Percentiles rank a stretch among this genome's conserved stretches.
Evolutionary conservation across 2,113 vertebrate genomes (phyloP).

Genomic region (Gymnobelideus leadbeateri): DNA sequence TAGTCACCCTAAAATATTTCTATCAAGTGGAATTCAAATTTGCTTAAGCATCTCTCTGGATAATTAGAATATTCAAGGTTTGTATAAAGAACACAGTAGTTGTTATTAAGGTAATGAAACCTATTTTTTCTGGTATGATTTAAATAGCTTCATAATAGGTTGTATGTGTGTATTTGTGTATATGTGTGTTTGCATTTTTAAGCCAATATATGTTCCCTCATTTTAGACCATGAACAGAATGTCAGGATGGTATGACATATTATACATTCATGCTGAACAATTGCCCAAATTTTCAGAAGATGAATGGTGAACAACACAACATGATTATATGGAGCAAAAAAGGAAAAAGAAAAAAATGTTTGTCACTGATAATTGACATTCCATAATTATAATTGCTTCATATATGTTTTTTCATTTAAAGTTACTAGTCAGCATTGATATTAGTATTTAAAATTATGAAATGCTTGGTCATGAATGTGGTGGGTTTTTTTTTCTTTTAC

Average conservation of each 20-base stretch:
- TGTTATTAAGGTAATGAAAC: neutral
- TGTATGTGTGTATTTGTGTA: neutral
- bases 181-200: neutral
- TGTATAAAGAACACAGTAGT: neutral
- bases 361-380: conserved; percentile 5
- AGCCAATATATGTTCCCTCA: neutral
- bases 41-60: conserved; percentile 3
- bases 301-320: neutral
- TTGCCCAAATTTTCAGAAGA: neutral
- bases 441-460: too few relatives aligned
- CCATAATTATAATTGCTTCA: neutral
- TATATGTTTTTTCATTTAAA: too few relatives aligned
- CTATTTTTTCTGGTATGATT: neutral
- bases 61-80: neutral
- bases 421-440: too few relatives aligned
- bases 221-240: neutral
- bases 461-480: too few relatives aligned
- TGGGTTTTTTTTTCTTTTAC: too few relatives aligned
- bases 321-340: neutral
- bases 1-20: conserved; percentile 11
- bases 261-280: conserved; percentile 13
- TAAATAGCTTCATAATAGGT: neutral
- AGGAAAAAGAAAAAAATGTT: fast-evolving
- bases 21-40: conserved; percentile 23
- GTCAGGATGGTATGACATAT: too few relatives aligned